A percentile compares a stretch with the other conserved stretches of the same genome.
phyloP scores from a whole-genome alignment of 2,797 vertebrate species.

The Todus mexicanus region DNA sequence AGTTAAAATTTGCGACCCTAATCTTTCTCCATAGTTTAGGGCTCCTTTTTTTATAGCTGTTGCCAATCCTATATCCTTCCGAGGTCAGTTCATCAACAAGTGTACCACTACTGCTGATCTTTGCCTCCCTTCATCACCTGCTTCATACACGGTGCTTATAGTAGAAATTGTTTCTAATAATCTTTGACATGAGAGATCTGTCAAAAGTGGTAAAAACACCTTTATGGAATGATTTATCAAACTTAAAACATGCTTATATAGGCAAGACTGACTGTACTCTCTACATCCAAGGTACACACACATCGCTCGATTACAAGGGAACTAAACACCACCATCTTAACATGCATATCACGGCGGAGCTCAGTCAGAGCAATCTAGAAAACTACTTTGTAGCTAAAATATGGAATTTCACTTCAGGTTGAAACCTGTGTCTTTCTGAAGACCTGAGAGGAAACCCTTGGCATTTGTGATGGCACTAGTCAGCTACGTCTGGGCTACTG shows the following conservation, averaged over 20 bases:
- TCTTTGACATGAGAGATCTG: neutral
- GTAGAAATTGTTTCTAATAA: neutral
- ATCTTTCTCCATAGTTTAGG: neutral
- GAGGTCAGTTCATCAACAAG: neutral
- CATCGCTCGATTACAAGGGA: no score
- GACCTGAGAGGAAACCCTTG: neutral
- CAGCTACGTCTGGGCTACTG: neutral
- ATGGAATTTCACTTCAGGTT: no score
- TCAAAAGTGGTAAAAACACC: neutral
- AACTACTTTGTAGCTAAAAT: no score
- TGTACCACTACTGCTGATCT: neutral
- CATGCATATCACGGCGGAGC: no score
- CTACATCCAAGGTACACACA: no score
- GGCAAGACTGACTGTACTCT: neutral
- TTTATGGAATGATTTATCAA: neutral
- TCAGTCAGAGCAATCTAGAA: no score
- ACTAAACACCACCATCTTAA: no score
- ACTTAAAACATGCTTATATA: neutral
- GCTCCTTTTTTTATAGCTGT: neutral
- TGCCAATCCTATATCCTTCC: neutral
- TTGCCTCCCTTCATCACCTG: neutral
- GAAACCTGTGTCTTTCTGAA: no score
- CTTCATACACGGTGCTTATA: neutral
- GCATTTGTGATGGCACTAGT: neutral
- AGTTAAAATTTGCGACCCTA: neutral